Conservation (phyloP, 2,113 vertebrate genomes). For the Pao palembangensis region DNA sequence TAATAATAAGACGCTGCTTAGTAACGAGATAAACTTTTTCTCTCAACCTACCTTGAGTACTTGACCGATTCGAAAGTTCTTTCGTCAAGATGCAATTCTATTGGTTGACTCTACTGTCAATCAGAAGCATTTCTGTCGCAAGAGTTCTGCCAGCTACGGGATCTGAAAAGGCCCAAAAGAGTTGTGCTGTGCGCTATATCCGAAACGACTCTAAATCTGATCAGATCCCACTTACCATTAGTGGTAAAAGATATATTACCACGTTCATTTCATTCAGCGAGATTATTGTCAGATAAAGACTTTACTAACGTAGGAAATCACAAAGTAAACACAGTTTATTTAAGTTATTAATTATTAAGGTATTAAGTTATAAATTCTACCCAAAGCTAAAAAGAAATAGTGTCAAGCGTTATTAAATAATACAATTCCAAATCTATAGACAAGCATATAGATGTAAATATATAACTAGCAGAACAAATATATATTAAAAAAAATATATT, state of each 20-base stretch:
- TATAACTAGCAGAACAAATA: conserved; percentile 25
- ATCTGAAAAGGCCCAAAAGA: conserved; percentile 16
- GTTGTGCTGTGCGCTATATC: not conserved
- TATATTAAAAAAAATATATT: conserved; percentile 51
- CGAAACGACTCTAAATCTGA: not conserved
- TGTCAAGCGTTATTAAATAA: conserved; percentile 25
- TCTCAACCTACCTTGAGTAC: conserved; percentile 46
- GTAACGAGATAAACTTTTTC: conserved; percentile 69
- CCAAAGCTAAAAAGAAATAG: conserved; percentile 3
- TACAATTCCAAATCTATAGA: conserved; percentile 12
- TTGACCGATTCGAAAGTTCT: not conserved
- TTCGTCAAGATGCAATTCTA: not conserved
- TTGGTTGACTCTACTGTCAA: conserved; percentile 36
- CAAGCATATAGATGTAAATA: conserved; percentile 24
- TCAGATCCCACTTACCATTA: not conserved
- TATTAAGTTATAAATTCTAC: not conserved
- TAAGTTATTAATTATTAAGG: conserved; percentile 18
- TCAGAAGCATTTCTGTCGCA: conserved; percentile 8
- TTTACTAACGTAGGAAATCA: not conserved
- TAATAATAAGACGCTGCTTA: conserved; percentile 57
- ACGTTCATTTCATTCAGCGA: not conserved
- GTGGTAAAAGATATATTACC: not conserved
- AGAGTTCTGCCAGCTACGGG: conserved; percentile 10
- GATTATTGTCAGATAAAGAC: not conserved
- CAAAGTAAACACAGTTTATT: conserved; percentile 29